These are phyloP conservation scores for Phoeniculus purpureus DNA, from an alignment of 2,797 vertebrate species.

Conservation along the genomic window DNA sequence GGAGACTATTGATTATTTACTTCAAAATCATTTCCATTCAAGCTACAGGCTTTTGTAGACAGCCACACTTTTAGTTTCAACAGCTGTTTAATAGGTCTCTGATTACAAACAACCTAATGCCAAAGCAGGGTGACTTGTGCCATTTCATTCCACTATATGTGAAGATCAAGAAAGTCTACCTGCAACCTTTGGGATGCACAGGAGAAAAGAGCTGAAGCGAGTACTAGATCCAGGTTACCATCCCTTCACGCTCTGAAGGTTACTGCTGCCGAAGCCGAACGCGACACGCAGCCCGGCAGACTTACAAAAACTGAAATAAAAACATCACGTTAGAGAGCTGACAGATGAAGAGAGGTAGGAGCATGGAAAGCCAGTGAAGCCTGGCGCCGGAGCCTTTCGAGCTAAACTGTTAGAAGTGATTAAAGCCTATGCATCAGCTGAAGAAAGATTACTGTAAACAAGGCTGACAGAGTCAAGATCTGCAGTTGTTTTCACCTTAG, in stretches of 20 bases:
- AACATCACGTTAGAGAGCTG: not conserved
- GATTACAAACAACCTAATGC: not conserved
- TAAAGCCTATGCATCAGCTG: not conserved
- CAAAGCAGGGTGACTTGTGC: not conserved
- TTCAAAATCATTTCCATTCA: not conserved
- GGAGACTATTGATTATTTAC: not conserved
- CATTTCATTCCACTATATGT: not conserved
- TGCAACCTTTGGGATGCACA: not conserved
- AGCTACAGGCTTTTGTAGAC: not conserved
- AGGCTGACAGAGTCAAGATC: not conserved
- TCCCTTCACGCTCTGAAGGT: not conserved
- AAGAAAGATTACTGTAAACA: not conserved
- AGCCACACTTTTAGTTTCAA: slow-evolving; percentile 5
- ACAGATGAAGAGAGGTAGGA: not conserved
- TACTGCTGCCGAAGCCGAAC: not conserved
- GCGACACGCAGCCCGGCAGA: fast-evolving
- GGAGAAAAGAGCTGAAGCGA: not conserved
- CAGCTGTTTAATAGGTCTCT: not conserved
- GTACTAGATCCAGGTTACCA: not conserved
- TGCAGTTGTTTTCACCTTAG: not conserved
- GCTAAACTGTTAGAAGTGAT: not conserved
- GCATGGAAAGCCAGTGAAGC: not conserved
- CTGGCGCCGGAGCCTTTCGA: not conserved
- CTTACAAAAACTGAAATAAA: slow-evolving; percentile 3
- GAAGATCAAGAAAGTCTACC: not conserved